phyloP scores from a whole-genome alignment of 1,140 invertebrate species.

The Scylla paramamosain region DNA sequence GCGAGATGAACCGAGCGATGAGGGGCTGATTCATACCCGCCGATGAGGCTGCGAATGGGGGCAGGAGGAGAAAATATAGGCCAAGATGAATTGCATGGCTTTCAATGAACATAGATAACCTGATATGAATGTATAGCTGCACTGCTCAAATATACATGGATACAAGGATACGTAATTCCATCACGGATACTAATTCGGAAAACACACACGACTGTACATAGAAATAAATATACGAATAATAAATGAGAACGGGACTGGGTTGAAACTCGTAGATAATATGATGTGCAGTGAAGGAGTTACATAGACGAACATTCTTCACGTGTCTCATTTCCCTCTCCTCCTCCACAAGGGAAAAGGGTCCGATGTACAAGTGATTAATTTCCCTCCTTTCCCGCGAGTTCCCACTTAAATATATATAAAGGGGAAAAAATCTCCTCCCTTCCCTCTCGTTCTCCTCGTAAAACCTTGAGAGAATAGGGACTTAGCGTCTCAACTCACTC shows the following conservation, averaged over 20 bases:
- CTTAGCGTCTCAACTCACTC: not conserved
- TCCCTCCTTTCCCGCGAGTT: not conserved
- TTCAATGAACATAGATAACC: no score
- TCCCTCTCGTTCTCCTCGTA: conserved; percentile 17
- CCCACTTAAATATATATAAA: conserved; percentile 3
- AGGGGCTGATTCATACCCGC: not conserved
- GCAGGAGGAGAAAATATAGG: not conserved
- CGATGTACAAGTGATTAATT: not conserved
- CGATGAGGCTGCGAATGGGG: not conserved
- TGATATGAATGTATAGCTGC: no score
- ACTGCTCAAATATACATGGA: no score
- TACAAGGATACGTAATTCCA: no score
- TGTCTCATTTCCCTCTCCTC: not conserved
- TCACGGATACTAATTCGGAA: no score
- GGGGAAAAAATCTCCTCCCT: not conserved
- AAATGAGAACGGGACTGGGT: not conserved
- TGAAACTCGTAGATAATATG: no score
- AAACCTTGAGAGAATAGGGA: not conserved
- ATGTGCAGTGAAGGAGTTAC: not conserved
- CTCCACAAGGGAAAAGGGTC: not conserved
- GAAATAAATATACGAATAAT: not conserved
- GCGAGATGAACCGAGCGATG: not conserved
- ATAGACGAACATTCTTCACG: not conserved
- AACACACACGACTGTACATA: not conserved
- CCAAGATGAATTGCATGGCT: not conserved